Conservation (phyloP, 92 coral and sea anemone species). For the Bergia puertoricense region DNA sequence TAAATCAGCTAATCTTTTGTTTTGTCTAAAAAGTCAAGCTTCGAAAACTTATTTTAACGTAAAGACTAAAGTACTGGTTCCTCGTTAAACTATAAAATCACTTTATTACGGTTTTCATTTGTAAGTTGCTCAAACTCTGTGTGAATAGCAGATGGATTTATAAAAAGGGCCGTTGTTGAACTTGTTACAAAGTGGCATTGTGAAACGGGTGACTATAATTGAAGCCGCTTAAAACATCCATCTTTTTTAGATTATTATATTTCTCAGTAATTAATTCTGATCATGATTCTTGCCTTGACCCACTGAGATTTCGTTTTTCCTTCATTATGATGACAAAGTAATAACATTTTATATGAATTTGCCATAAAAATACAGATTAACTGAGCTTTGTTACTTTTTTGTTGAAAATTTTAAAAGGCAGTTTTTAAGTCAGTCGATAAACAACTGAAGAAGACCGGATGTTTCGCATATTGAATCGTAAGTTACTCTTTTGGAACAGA, state of each 20-base stretch:
- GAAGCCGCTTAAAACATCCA: not conserved
- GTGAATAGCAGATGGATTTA: not conserved
- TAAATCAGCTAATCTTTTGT: not conserved
- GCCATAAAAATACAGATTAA: not conserved
- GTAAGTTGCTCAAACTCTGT: not conserved
- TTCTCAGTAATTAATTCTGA: not conserved
- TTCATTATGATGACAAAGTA: not conserved
- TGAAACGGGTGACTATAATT: not conserved
- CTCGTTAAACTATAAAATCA: not conserved
- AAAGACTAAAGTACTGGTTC: not conserved
- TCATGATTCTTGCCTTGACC: not conserved
- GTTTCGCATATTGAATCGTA: not conserved
- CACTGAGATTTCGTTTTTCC: constrained; percentile 8
- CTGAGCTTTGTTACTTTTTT: not conserved
- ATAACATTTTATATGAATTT: not conserved
- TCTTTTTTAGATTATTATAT: not conserved
- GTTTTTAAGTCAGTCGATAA: not conserved
- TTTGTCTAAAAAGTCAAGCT: constrained; percentile 20
- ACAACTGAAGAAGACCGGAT: not conserved
- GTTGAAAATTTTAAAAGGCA: not conserved
- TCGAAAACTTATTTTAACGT: not conserved
- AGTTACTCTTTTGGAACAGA: not conserved
- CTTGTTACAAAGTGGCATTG: constrained; percentile 22
- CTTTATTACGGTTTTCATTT: not conserved
- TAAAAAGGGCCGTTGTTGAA: not conserved